These are phyloP conservation scores for Rhadinocentrus ornatus DNA, from an alignment of 2,797 vertebrate genomes.

Conservation along the genomic window DNA sequence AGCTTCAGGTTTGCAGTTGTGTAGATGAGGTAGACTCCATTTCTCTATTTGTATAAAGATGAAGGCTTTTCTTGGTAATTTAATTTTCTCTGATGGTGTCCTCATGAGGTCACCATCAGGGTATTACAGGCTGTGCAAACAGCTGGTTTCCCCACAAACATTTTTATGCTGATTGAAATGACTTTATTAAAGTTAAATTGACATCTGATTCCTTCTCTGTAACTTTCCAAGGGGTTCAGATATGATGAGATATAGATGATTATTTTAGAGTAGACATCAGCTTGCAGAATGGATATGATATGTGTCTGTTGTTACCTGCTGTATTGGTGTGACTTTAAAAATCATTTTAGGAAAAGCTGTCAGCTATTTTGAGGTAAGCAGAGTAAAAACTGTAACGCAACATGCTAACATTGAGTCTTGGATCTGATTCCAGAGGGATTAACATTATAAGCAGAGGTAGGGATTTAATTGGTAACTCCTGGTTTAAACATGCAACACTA, in stretches of 20 bases:
- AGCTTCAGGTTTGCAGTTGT: constrained; percentile 13
- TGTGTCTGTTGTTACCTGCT: neutral
- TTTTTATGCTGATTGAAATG: neutral
- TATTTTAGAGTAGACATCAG: neutral
- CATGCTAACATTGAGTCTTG: neutral
- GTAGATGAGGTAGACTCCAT: neutral
- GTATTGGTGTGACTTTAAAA: neutral
- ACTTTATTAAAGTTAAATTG: constrained; percentile 12
- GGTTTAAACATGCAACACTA: neutral
- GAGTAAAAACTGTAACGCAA: neutral
- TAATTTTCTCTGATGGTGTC: constrained; percentile 7
- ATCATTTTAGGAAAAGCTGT: neutral
- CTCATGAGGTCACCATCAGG: constrained; percentile 8
- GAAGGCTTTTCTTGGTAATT: constrained; percentile 9
- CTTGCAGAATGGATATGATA: neutral
- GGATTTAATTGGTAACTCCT: too few species aligned
- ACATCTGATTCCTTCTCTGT: constrained; percentile 2
- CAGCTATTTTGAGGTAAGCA: neutral
- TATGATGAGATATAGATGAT: neutral
- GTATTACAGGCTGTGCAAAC: neutral
- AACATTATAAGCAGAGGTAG: neutral
- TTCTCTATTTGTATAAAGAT: constrained; percentile 13
- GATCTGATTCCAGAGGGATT: neutral
- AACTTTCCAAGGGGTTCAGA: neutral
- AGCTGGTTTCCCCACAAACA: constrained; percentile 9